Percentiles rank a stretch among this genome's conserved stretches.
Conservation (phyloP, 2,113 vertebrate species). For the Scartelaos histophorus region DNA sequence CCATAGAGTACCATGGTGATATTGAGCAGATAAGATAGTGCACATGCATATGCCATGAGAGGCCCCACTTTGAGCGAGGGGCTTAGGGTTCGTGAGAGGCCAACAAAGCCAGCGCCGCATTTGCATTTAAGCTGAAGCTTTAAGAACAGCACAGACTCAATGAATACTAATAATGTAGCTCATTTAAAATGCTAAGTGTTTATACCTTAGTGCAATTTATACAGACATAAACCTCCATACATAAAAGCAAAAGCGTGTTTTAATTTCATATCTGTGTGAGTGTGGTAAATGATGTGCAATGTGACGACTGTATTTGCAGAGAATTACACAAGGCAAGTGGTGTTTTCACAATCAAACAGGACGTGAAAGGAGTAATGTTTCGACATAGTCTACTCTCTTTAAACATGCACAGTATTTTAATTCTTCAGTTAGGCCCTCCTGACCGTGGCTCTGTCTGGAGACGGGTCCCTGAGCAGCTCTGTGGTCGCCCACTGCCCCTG, state of each 20-base stretch:
- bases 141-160: slow-evolving; percentile 57
- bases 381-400: neutral
- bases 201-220: slow-evolving; percentile 57
- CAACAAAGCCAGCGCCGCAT: slow-evolving; percentile 73
- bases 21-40: slow-evolving; percentile 75
- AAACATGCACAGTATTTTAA: neutral
- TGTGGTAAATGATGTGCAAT: slow-evolving; percentile 5
- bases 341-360: neutral
- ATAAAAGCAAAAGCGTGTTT: slow-evolving; percentile 45
- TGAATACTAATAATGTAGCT: slow-evolving; percentile 73
- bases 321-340: neutral
- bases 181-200: slow-evolving; percentile 78
- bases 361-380: neutral
- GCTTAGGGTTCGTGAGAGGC: slow-evolving; percentile 76
- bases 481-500: no score
- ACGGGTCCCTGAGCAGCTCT: no score
- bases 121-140: slow-evolving; percentile 74
- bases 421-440: neutral
- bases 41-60: slow-evolving; percentile 77
- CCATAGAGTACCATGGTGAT: slow-evolving; percentile 74
- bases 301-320: slow-evolving; percentile 3
- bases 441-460: neutral
- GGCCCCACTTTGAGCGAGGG: slow-evolving; percentile 71
- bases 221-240: slow-evolving; percentile 45
- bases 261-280: slow-evolving; percentile 30